Conservation (phyloP, 2,113 vertebrate genomes). For the Pteropus alecto region DNA sequence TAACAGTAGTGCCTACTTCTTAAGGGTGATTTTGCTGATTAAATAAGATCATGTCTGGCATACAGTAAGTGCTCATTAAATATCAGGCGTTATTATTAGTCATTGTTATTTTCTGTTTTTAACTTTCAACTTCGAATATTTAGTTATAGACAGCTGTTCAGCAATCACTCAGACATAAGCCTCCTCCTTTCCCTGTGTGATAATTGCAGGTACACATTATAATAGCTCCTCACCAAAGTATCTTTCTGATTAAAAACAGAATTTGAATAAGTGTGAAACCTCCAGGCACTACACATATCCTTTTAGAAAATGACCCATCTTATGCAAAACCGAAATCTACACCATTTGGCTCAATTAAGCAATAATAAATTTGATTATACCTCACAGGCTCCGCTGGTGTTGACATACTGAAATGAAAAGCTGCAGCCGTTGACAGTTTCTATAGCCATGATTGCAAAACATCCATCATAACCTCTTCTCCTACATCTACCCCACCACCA, state of each 20-base stretch:
- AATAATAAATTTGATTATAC: slow-evolving; percentile 8
- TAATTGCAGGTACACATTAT: background rate
- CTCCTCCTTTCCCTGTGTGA: background rate
- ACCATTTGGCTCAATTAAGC: slow-evolving; percentile 34
- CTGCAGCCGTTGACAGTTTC: background rate
- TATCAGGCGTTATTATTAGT: background rate
- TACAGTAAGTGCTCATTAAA: background rate
- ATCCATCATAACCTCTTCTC: background rate
- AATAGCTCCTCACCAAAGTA: background rate
- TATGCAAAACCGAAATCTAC: background rate
- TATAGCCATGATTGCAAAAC: background rate
- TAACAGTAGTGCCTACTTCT: background rate
- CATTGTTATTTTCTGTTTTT: background rate
- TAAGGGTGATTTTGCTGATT: background rate
- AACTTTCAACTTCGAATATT: background rate
- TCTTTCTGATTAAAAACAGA: background rate
- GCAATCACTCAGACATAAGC: background rate
- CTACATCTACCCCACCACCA: background rate
- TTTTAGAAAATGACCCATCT: background rate
- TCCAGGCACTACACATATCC: background rate
- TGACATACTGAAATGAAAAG: background rate
- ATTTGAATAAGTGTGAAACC: background rate
- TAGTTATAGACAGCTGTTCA: background rate
- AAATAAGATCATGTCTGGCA: background rate
- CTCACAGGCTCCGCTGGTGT: background rate